Conservation (phyloP, 2,113 vertebrate species). For the Callopanchax toddi region DNA sequence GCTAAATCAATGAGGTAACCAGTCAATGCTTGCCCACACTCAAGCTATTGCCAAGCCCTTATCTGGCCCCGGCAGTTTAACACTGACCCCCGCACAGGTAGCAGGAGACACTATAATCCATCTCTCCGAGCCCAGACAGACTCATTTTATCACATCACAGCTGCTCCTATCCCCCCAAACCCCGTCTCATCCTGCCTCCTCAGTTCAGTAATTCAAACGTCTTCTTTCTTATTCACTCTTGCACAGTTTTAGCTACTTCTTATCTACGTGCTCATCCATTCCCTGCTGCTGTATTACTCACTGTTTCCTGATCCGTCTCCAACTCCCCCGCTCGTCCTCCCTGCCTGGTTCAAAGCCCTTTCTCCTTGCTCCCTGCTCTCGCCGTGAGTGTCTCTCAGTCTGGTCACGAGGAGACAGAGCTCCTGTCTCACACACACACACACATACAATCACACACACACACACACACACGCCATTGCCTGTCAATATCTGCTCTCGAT, state of each 20-base stretch:
- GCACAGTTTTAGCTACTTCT: conserved; percentile 44
- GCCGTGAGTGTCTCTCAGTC: conserved; percentile 51
- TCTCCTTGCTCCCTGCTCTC: conserved; percentile 9
- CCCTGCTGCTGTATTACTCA: conserved; percentile 40
- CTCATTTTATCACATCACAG: conserved; percentile 52
- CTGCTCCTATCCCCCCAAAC: conserved; percentile 12
- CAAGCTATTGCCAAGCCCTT: conserved; percentile 70
- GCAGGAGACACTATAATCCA: conserved; percentile 79
- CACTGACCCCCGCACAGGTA: conserved; percentile 82
- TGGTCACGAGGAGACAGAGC: conserved; percentile 41
- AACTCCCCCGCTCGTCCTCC: conserved; percentile 5
- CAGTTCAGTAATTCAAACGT: conserved; percentile 47
- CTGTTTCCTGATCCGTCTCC: conserved; percentile 44
- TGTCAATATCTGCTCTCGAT: conserved; percentile 64
- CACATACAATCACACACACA: not conserved
- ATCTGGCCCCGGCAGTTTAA: conserved; percentile 76
- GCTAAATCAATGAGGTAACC: conserved; percentile 66
- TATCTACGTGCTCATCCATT: conserved; percentile 49
- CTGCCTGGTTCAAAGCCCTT: conserved; percentile 4
- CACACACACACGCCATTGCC: conserved; percentile 45
- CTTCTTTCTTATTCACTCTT: conserved; percentile 18
- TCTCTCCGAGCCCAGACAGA: conserved; percentile 69
- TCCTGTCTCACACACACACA: conserved; percentile 24
- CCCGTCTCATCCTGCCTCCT: conserved; percentile 20
- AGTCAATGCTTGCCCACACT: conserved; percentile 72